Evolutionary conservation across 2,888 invertebrate genomes (phyloP).

Genomic region (Drosophila fungiperda): DNA sequence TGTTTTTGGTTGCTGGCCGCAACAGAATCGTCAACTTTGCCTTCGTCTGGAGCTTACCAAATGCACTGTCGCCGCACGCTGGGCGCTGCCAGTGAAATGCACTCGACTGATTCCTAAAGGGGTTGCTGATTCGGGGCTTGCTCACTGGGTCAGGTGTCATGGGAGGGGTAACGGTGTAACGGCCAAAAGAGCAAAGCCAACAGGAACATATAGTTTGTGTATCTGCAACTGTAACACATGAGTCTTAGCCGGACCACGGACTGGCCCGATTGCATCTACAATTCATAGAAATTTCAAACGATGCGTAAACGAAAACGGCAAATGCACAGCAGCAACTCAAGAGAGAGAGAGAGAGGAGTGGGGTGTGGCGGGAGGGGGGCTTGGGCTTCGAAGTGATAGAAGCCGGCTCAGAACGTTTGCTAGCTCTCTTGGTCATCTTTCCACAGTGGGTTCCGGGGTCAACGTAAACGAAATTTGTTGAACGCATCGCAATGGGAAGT

Average conservation of each 20-base stretch:
- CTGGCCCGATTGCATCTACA: constrained; percentile 83
- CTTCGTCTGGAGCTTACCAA: constrained; percentile 79
- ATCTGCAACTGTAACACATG: constrained; percentile 70
- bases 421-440: constrained; percentile 44
- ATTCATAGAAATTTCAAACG: constrained; percentile 83
- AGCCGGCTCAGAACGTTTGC: constrained; percentile 26
- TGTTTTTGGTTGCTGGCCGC: constrained; percentile 54
- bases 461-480: constrained; percentile 71
- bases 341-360: background rate
- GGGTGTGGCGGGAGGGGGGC: background rate
- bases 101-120: constrained; percentile 62
- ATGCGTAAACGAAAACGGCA: constrained; percentile 82
- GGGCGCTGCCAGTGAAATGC: constrained; percentile 74
- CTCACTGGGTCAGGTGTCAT: constrained; percentile 35
- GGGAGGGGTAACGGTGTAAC: background rate
- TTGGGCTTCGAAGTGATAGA: constrained; percentile 1
- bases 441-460: constrained; percentile 39
- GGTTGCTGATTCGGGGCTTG: constrained; percentile 34
- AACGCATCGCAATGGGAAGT: constrained; percentile 59
- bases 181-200: constrained; percentile 19
- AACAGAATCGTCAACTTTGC: constrained; percentile 76
- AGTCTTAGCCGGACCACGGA: constrained; percentile 72
- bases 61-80: constrained; percentile 58
- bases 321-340: constrained; percentile 62
- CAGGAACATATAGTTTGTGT: constrained; percentile 16